A percentile compares a stretch with the other conserved stretches of the same genome.
phyloP scores from a whole-genome alignment of 1,140 invertebrate genomes.

The Platyura marginata region DNA sequence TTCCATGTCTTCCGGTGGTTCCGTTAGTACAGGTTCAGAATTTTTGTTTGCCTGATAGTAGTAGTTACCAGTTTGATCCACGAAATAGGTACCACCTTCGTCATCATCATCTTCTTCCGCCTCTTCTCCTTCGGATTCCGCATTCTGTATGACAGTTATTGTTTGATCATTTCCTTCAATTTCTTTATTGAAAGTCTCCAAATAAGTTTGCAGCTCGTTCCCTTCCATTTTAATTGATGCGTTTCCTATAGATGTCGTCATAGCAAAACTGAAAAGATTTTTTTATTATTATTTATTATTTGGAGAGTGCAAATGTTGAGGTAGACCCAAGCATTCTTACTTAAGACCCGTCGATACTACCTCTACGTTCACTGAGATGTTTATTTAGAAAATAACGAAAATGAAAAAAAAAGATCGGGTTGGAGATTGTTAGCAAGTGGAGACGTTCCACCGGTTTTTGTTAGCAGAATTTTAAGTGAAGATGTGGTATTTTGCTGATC shows the following conservation, averaged over 20 bases:
- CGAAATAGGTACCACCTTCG: slow-evolving; percentile 40
- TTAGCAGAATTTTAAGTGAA: too few relatives aligned
- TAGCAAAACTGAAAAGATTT: not conserved
- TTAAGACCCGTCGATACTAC: too few relatives aligned
- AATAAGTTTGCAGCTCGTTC: slow-evolving; percentile 44
- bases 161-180: slow-evolving; percentile 33
- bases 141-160: not conserved
- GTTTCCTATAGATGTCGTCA: not conserved
- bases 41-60: slow-evolving; percentile 45
- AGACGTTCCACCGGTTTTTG: too few relatives aligned
- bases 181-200: slow-evolving; percentile 72
- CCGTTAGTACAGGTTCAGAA: slow-evolving; percentile 39
- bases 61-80: slow-evolving; percentile 49
- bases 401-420: too few relatives aligned
- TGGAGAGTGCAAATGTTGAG: too few relatives aligned
- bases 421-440: too few relatives aligned
- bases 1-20: slow-evolving; percentile 19
- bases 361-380: too few relatives aligned
- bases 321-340: too few relatives aligned
- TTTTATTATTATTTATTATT: too few relatives aligned
- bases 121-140: slow-evolving; percentile 10
- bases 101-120: slow-evolving; percentile 27
- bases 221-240: not conserved
- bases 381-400: too few relatives aligned
- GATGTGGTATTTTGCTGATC: too few relatives aligned